phyloP scores from a whole-genome alignment of 2,797 vertebrate species.

The Cyprinella venusta region DNA sequence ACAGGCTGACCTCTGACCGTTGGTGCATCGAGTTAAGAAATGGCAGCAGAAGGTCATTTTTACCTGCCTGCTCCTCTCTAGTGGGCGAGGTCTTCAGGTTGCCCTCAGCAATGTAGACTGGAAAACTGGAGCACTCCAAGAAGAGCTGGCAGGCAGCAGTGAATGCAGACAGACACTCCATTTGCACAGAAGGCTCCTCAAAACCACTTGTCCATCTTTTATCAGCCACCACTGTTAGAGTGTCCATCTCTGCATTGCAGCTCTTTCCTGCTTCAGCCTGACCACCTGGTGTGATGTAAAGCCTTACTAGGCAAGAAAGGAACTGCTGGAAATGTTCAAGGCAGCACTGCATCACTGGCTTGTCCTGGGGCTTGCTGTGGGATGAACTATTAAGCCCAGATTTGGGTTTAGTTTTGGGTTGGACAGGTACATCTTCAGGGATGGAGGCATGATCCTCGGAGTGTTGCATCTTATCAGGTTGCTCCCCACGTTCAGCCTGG shows the following conservation, averaged over 20 bases:
- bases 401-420: conserved; percentile 26
- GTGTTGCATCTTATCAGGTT: conserved; percentile 72
- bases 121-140: conserved; percentile 98
- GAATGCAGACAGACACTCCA: conserved; percentile 88
- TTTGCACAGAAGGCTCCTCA: conserved; percentile 69
- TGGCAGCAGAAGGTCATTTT: not conserved
- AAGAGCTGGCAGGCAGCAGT: conserved; percentile 96
- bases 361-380: conserved; percentile 83
- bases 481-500: conserved; percentile 82
- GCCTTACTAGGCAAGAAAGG: conserved; percentile 88
- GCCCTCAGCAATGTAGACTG: conserved; percentile 96
- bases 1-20: not conserved
- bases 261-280: conserved; percentile 51
- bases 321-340: conserved; percentile 96
- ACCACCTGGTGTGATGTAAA: conserved; percentile 83
- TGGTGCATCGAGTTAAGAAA: not conserved
- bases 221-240: conserved; percentile 65
- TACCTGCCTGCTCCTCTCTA: conserved; percentile 78
- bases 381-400: conserved; percentile 61
- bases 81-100: conserved; percentile 87
- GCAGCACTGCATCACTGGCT: conserved; percentile 97
- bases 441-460: conserved; percentile 21
- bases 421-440: conserved; percentile 20
- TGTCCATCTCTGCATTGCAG: conserved; percentile 67
- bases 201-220: conserved; percentile 63